Conservation (phyloP, 2,888 invertebrate species). For the Polymixis lichenea region DNA sequence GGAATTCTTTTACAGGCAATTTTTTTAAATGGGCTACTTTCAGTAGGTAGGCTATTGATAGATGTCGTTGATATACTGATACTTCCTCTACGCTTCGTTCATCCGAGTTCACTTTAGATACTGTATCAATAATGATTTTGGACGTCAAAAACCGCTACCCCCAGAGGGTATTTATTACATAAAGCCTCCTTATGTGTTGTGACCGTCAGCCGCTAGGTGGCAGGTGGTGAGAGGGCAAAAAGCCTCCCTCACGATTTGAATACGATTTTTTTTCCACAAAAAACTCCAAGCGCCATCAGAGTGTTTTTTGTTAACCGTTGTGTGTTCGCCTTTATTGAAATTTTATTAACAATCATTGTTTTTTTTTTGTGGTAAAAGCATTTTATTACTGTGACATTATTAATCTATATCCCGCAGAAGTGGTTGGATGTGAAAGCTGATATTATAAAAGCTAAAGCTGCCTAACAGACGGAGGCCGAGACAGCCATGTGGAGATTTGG, state of each 20-base stretch:
- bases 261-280: slow-evolving; percentile 74
- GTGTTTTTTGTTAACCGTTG: slow-evolving; percentile 67
- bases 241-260: slow-evolving; percentile 81
- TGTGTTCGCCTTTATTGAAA: slow-evolving; percentile 68
- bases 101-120: neutral
- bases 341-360: slow-evolving; percentile 73
- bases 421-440: slow-evolving; percentile 40
- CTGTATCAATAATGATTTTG: neutral
- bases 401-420: slow-evolving; percentile 46
- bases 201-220: slow-evolving; percentile 69
- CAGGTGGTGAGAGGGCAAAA: slow-evolving; percentile 78
- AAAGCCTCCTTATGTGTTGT: slow-evolving; percentile 56
- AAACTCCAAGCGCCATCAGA: slow-evolving; percentile 66
- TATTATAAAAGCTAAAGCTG: slow-evolving; percentile 4
- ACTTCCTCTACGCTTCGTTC: neutral
- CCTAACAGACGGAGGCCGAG: neutral
- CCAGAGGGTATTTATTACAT: slow-evolving; percentile 42
- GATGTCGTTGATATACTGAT: neutral
- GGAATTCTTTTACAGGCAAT: no score
- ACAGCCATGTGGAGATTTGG: neutral
- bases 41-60: no score
- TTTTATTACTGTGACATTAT: slow-evolving; percentile 64
- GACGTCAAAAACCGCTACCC: neutral
- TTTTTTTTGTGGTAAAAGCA: slow-evolving; percentile 69
- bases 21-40: neutral